Base-by-base conservation (phyloP, 2,797 vertebrate genomes). In the Chaunax sp. region DNA sequence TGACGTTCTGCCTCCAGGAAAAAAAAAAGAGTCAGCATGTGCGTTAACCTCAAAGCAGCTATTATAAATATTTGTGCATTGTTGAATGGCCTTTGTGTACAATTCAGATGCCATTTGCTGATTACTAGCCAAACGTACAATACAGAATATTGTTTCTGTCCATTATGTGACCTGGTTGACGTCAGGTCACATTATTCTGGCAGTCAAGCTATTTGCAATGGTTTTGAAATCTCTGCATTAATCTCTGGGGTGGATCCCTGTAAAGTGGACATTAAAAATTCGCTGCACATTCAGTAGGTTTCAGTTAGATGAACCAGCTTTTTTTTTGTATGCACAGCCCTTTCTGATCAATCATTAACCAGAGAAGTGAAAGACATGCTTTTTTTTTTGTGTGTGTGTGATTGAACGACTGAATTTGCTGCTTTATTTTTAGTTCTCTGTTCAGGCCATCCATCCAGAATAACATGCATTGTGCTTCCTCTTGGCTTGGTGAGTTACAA, bases 331-430 rank as follows among this genome's bases (percentile, higher is more conserved):
- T 28, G 20, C 49, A 41, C 78, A 69, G 68, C 73, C 69, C 56
- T 20, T 10, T 73, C 53, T 23, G 61, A 85, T 90, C 54, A 90
- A 86, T 90, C 71, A 90, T 90, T 91, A 88, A 87, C 88, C 40
- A 30, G 63, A 66, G 40, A 70, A 64, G 63, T 69, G 51, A 81
- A 67, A 77, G 62, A 59, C 23, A 9, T 66, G 58, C 61, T 23
- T 64, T 46, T 47, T 55, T 68, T 20, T 19, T 14, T 51, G 57
- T 75, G 38, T 58, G 44, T 73, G 74, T 74, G 28, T 26, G 58
- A 53, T 46, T 51, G 62, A 68, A 53, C 44, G 43, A 52, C 49
- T 52, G 37, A 44, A 46, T 23, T 33, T 37, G 25, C 37, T 23
- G 49, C 22, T 20, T 30, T 25, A 4, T 57, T 65, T 49, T 15